Evolutionary conservation across 2,888 invertebrate genomes (phyloP).

Genomic region (Hesperia comma): DNA sequence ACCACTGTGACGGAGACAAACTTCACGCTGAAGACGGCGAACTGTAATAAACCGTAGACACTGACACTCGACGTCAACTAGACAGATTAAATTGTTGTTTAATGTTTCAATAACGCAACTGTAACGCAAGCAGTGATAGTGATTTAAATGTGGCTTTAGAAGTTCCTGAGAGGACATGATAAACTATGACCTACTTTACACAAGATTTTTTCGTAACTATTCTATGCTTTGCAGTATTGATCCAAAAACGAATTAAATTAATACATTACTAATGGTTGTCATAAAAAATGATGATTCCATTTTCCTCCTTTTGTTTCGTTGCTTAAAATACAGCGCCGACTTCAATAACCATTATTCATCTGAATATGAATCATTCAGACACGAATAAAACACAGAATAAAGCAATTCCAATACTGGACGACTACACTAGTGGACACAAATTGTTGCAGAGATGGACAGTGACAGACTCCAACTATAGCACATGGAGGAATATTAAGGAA

Average conservation of each 20-base stretch:
- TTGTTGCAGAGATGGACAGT: slow-evolving; percentile 2
- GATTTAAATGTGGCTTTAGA: too few relatives aligned
- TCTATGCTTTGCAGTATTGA: neutral
- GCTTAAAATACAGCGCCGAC: slow-evolving; percentile 3
- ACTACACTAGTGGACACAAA: slow-evolving; percentile 7
- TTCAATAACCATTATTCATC: slow-evolving; percentile 11
- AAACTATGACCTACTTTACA: too few relatives aligned
- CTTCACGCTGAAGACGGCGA: slow-evolving; percentile 28
- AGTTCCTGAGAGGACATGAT: too few relatives aligned
- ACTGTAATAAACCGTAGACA: slow-evolving; percentile 28
- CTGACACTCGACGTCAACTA: neutral
- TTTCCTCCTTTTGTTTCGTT: neutral
- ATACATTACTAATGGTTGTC: neutral
- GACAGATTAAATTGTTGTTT: neutral
- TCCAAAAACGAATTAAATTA: neutral
- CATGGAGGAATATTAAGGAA: neutral
- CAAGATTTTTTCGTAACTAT: too few relatives aligned
- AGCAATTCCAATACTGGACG: slow-evolving; percentile 7
- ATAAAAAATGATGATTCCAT: neutral
- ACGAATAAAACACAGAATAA: slow-evolving; percentile 6
- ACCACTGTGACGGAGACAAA: slow-evolving; percentile 45
- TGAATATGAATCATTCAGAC: slow-evolving; percentile 11
- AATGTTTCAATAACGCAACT: too few relatives aligned
- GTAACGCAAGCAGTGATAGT: too few relatives aligned
- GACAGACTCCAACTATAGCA: neutral